Evolutionary conservation across 2,797 vertebrate species (phyloP).

Genomic region (Atherinosoma microstoma): DNA sequence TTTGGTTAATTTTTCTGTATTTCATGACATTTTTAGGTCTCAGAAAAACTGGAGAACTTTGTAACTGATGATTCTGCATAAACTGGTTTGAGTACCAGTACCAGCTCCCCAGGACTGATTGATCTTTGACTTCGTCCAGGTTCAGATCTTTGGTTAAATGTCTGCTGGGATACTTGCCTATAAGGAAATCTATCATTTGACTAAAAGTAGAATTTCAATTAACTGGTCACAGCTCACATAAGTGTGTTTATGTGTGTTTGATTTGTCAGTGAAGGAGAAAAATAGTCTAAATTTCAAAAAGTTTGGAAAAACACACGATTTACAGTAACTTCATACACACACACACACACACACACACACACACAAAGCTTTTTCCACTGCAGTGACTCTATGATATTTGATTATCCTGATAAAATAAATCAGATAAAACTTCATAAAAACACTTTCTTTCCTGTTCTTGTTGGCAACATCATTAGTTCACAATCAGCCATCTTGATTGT

Average conservation of each 20-base stretch:
- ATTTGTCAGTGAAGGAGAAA: conserved; percentile 59
- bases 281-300: conserved; percentile 48
- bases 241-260: conserved; percentile 20
- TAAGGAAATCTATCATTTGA: background rate
- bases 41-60: too few relatives aligned
- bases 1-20: too few relatives aligned
- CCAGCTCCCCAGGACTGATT: too few relatives aligned
- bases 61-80: too few relatives aligned
- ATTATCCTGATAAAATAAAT: conserved; percentile 12
- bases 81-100: too few relatives aligned
- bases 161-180: too few relatives aligned
- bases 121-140: background rate
- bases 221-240: conserved; percentile 21
- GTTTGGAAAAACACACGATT: conserved; percentile 14
- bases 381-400: background rate
- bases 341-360: background rate
- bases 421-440: background rate
- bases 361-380: conserved; percentile 1
- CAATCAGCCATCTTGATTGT: background rate
- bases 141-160: background rate
- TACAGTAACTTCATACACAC: conserved; percentile 7
- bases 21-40: too few relatives aligned
- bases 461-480: background rate
- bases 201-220: conserved; percentile 16
- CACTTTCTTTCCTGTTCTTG: background rate